Base-by-base conservation (phyloP, 2,888 invertebrate genomes). In the Uropetala carovei region DNA sequence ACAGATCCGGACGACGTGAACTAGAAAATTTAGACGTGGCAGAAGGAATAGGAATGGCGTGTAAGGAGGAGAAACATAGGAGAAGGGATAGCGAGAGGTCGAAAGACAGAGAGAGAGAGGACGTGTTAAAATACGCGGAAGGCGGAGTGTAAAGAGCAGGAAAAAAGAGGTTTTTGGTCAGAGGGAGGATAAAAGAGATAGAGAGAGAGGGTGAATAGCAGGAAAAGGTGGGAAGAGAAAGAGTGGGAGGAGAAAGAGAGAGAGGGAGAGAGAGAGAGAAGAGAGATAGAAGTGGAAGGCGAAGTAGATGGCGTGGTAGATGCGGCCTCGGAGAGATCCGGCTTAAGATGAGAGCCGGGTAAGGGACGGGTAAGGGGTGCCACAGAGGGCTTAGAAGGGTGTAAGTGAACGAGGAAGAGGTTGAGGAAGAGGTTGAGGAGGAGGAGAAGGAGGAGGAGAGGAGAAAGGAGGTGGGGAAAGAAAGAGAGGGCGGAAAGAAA, bases 281-380 rank as follows among this genome's bases (percentile, higher is more conserved):
- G 85, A 30, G 27, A 22, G 60, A 27, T 3, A 13, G 60, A 18
- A 30, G 60, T 5, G 60, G 27, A 27, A 60, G 57, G 11, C 27
- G 64, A 89, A 68, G 22, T 16, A 68, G 64, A 89, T 89, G 64
- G 89, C 89, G 89, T 89, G 89, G 89, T 68, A 89, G 89, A 89
- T 89, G 30, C 68, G 89, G 64, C 27, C 59, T 16, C 60, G 22
- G 16, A n/a, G 16, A 89, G 89, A 89, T 89, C 89, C 89, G 89
- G 89, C 89, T 89, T 43, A 43, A 89, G 89, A 89, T 89, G 89
- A 27, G 89, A 56, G 43, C 30, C 64, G 59, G 10, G 86, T 86
- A 60, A 86, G 86, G 86, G 59, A 86, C 86, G 60, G 86, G 60
- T 60, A 30, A 86, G 27, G 86, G 86, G 86, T 27, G 86, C 86